phyloP scores from a whole-genome alignment of 2,888 invertebrate genomes.

The Pterostichus niger region DNA sequence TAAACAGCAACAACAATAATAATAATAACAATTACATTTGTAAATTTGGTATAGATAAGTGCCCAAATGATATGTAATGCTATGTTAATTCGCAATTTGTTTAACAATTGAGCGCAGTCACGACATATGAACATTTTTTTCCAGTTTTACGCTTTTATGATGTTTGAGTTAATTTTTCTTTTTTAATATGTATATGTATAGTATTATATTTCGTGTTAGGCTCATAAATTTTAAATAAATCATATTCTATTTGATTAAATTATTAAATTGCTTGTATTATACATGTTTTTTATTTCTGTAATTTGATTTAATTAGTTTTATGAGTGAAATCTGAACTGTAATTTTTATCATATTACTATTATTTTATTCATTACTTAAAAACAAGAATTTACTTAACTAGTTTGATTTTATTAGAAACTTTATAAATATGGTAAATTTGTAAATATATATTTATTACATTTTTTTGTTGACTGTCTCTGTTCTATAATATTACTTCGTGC shows the following conservation, averaged over 20 bases:
- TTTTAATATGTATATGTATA: constrained; percentile 21
- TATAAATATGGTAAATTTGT: no score
- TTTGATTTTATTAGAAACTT: no score
- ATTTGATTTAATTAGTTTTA: constrained; percentile 48
- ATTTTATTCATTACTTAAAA: constrained; percentile 32
- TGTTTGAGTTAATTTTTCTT: constrained; percentile 5
- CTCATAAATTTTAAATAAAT: constrained; percentile 53
- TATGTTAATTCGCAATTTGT: constrained; percentile 43
- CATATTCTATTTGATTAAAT: constrained; percentile 43
- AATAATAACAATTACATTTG: constrained; percentile 26
- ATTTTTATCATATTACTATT: neutral
- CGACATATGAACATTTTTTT: constrained; percentile 48
- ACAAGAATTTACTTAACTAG: no score
- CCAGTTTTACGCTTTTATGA: constrained; percentile 34
- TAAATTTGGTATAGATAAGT: neutral
- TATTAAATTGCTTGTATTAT: constrained; percentile 41
- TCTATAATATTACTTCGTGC: no score
- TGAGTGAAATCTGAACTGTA: neutral
- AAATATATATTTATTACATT: no score
- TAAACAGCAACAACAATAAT: neutral
- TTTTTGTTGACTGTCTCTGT: neutral
- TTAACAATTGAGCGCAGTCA: constrained; percentile 45
- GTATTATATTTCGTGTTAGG: constrained; percentile 1
- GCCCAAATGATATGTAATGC: constrained; percentile 26
- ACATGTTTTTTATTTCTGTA: constrained; percentile 50